Base-by-base conservation (phyloP, 2,797 vertebrate genomes). In the Scleropages formosus region DNA sequence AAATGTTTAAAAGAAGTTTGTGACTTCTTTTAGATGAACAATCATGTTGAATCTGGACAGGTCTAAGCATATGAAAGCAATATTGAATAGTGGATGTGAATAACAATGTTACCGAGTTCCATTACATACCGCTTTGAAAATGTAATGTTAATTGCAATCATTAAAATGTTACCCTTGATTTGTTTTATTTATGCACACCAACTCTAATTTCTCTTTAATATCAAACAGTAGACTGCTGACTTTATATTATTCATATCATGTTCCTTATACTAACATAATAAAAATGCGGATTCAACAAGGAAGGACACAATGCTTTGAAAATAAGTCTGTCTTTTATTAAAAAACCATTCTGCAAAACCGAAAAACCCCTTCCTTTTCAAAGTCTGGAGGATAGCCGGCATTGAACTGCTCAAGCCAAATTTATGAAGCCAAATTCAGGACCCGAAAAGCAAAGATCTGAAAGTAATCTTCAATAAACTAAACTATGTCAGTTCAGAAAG, bases 381-480 rank as follows among this genome's bases (percentile, higher is more conserved):
- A 58, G 20, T 68, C 74, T 75, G 66, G 56, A 69, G 61, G 44
- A 51, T 56, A 71, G 69, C 31, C 27, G 10, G 69, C n/a, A 46
- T 71, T n/a, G n/a, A 58, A 71, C 49, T 61, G 56, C 22, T 61
- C 27, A 59, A 69, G 58, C 58, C 53, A 69, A 18, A 67, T 69
- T 75, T 59, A 66, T 47, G 22, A 47, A 59, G 39, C 65, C 8
- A 18, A n/a, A 11, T 20, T 53, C 64, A 22, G 8, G 24, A 39
- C 58, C 59, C 56, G 59, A 27, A 74, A 39, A 26, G 8, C 20
- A 68, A 26, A 26, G 24, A 46, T 70, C 46, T 68, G 49, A 44
- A 68, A 68, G 65, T 24, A 68, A 69, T 58, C 44, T 22, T 47
- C 20, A 24, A 70, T 44, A 76, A 70, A 76, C 62, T 49, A 59